These are phyloP conservation scores for Mnemiopsis leidyi DNA, from an alignment of 37 sponge, comb jelly and placozoan genomes.

Conservation along the genomic window DNA sequence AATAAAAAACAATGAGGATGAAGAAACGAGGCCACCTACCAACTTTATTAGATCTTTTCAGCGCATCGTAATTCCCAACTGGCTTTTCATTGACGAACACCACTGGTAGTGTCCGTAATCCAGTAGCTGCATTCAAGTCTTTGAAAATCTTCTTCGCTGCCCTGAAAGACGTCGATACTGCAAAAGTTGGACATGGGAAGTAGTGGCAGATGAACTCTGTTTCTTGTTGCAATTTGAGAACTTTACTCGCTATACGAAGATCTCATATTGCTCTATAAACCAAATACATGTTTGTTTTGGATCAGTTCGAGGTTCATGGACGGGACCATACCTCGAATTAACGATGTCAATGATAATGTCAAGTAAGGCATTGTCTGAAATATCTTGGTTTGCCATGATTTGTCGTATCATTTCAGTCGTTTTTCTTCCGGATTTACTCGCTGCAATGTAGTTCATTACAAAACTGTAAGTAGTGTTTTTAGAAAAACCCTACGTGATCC, in stretches of 20 bases:
- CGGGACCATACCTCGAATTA: background rate
- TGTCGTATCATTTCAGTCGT: background rate
- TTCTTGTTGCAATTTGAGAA: too few species aligned
- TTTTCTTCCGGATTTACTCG: background rate
- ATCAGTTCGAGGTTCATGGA: too few species aligned
- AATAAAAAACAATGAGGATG: too few species aligned
- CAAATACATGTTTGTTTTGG: too few species aligned
- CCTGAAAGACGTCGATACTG: too few species aligned
- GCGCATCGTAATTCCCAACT: conserved; percentile 13
- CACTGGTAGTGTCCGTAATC: background rate
- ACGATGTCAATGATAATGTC: background rate
- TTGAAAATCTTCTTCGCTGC: background rate
- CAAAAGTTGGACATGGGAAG: too few species aligned
- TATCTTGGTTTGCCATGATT: background rate
- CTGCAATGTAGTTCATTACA: background rate
- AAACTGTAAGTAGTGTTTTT: too few species aligned
- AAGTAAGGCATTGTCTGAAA: conserved; percentile 1
- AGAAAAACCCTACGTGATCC: too few species aligned
- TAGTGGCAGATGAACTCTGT: too few species aligned
- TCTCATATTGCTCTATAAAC: too few species aligned
- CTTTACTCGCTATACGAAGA: too few species aligned
- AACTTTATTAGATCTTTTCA: background rate
- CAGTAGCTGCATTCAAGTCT: background rate
- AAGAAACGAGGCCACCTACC: too few species aligned
- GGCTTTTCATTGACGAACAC: background rate